These are phyloP conservation scores for Butorides virescens DNA, from an alignment of 2,113 vertebrate species.

Conservation along the genomic window DNA sequence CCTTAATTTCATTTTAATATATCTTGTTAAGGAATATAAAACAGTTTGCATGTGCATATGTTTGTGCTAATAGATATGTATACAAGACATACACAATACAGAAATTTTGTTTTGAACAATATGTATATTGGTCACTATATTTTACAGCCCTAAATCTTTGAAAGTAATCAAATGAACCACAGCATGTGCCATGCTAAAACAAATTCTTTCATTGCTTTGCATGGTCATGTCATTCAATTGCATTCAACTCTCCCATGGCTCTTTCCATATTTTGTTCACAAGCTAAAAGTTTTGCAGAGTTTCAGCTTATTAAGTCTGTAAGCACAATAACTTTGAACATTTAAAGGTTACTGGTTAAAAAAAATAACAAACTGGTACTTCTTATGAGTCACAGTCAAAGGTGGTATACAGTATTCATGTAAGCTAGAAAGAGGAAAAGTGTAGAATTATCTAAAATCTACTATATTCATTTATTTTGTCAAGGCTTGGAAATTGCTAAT, in stretches of 20 bases:
- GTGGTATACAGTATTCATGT: not conserved
- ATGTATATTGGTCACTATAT: not conserved
- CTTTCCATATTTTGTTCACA: not conserved
- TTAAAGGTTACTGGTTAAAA: not conserved
- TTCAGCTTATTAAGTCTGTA: not conserved
- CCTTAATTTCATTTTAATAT: not conserved
- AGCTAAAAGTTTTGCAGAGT: not conserved
- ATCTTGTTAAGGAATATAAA: not conserved
- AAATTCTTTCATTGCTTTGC: not conserved
- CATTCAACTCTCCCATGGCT: not conserved
- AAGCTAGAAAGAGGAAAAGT: not conserved
- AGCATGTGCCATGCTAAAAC: not conserved
- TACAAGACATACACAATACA: not conserved
- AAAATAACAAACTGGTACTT: not conserved
- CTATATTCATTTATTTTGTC: not conserved
- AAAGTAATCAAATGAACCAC: not conserved
- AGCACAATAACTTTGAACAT: not conserved
- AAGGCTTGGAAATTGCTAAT: not conserved
- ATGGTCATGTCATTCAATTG: not conserved
- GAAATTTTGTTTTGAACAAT: not conserved
- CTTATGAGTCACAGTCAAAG: not conserved
- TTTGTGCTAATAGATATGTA: not conserved
- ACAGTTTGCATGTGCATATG: not conserved
- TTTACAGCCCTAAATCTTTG: not conserved
- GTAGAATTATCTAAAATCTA: not conserved